phyloP scores from a whole-genome alignment of 2,113 vertebrate species.

The Centropus bengalensis region DNA sequence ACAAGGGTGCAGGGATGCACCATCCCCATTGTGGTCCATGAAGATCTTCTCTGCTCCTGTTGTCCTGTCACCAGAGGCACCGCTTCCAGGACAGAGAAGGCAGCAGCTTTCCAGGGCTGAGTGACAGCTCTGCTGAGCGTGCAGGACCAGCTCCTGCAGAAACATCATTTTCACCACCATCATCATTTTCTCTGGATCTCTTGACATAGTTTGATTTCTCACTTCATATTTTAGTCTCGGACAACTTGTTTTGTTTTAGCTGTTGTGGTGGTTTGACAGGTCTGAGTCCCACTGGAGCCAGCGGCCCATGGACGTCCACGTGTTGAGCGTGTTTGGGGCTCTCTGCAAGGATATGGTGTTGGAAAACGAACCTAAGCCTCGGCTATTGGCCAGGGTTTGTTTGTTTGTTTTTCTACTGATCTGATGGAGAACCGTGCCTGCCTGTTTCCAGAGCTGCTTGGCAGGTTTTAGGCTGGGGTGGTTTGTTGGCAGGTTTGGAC shows the following conservation, averaged over 20 bases:
- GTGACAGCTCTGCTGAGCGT: background rate
- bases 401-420: background rate
- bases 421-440: background rate
- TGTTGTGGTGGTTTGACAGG: background rate
- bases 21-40: fast-evolving
- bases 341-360: background rate
- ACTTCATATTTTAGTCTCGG: fast-evolving
- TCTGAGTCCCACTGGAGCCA: fast-evolving
- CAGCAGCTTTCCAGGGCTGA: background rate
- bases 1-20: background rate
- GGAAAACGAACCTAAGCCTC: background rate
- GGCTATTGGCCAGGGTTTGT: background rate
- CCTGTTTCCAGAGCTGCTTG: background rate
- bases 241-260: background rate
- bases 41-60: background rate
- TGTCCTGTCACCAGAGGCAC: background rate
- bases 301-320: background rate
- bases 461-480: background rate
- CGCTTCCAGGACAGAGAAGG: background rate
- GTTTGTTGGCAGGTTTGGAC: background rate
- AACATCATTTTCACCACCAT: background rate
- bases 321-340: background rate
- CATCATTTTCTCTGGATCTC: background rate
- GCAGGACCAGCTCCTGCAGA: background rate
- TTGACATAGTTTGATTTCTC: background rate